These are phyloP conservation scores for Apis dorsata DNA, from an alignment of 1,140 invertebrate genomes.

Conservation along the genomic window DNA sequence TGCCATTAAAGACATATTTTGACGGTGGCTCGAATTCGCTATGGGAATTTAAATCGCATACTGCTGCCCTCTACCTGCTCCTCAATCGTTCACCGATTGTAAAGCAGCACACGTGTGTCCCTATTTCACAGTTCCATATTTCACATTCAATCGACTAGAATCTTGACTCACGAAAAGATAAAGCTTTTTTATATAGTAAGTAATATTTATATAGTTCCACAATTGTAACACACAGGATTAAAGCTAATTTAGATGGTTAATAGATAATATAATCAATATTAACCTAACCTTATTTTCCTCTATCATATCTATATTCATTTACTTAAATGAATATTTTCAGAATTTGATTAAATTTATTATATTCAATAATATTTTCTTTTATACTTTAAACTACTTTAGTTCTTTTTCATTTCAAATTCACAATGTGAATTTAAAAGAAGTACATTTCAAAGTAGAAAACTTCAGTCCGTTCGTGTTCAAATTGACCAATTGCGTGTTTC, in stretches of 20 bases:
- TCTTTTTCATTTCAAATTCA: too few relatives aligned
- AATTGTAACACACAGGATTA: too few relatives aligned
- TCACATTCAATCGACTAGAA: background rate
- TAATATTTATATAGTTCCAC: background rate
- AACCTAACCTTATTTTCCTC: too few relatives aligned
- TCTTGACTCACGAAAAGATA: background rate
- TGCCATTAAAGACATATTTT: conserved; percentile 30
- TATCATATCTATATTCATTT: too few relatives aligned
- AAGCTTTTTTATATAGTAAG: background rate
- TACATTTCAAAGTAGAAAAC: background rate
- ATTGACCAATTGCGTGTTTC: background rate
- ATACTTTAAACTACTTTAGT: too few relatives aligned
- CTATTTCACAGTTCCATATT: background rate
- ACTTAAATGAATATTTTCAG: too few relatives aligned
- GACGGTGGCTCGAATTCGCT: background rate
- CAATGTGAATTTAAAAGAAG: too few relatives aligned
- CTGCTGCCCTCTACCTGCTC: background rate
- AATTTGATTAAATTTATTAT: too few relatives aligned
- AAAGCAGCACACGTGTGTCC: background rate
- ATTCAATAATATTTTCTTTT: too few relatives aligned
- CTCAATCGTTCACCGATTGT: background rate
- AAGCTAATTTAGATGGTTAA: too few relatives aligned
- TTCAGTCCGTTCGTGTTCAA: background rate
- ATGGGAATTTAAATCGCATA: conserved; percentile 1
- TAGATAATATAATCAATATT: background rate